These are phyloP conservation scores for Poecile atricapillus DNA, from an alignment of 2,113 vertebrate species.

Conservation along the genomic window DNA sequence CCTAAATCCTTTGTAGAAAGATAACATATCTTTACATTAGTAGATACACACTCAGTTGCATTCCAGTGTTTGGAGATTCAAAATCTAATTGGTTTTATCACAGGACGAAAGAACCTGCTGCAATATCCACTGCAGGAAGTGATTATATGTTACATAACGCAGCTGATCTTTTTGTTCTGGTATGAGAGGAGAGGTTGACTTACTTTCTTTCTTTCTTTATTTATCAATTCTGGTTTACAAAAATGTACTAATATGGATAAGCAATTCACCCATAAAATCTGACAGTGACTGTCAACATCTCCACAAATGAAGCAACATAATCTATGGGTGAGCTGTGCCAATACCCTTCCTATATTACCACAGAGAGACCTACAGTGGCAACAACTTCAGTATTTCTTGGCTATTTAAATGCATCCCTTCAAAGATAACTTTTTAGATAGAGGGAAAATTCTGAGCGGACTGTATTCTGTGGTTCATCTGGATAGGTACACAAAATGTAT, in stretches of 20 bases:
- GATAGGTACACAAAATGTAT: neutral
- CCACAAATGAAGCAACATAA: neutral
- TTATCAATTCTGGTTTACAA: neutral
- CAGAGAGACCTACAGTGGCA: neutral
- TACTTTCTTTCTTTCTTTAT: neutral
- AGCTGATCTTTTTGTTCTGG: neutral
- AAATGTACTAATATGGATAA: neutral
- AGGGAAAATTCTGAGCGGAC: neutral
- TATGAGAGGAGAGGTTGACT: neutral
- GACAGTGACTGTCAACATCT: neutral
- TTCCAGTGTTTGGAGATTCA: neutral
- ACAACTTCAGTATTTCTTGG: constrained; percentile 7
- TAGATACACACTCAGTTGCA: neutral
- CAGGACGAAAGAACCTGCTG: neutral
- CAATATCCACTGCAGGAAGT: neutral
- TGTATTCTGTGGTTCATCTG: neutral
- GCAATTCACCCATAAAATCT: constrained; percentile 35
- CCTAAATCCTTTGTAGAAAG: neutral
- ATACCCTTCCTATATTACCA: neutral
- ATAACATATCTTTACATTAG: neutral
- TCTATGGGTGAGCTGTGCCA: neutral
- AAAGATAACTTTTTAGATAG: neutral
- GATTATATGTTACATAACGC: neutral
- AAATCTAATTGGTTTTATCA: constrained; percentile 2
- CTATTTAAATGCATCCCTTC: neutral